These are phyloP conservation scores for Passer montanus DNA, from an alignment of 2,113 vertebrate species.

Conservation along the genomic window DNA sequence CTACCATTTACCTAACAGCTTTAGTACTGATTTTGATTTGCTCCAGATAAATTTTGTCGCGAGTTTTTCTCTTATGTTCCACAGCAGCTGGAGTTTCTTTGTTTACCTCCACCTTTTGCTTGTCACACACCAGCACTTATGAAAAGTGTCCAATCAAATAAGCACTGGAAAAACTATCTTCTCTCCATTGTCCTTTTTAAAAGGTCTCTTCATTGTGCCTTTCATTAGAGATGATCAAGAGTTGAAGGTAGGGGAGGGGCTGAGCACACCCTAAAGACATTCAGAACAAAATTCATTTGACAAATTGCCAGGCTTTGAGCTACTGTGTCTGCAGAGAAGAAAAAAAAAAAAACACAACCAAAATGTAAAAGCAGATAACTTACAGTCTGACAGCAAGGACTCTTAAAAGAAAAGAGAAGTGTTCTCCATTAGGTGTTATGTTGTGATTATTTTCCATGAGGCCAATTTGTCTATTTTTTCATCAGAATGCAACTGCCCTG, in stretches of 20 bases:
- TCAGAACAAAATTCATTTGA: neutral
- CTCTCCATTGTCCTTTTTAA: neutral
- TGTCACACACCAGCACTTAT: neutral
- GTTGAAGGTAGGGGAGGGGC: neutral
- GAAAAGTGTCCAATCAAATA: neutral
- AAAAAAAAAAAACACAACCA: too few species aligned
- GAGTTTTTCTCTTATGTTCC: neutral
- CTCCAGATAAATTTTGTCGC: neutral
- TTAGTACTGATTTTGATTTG: neutral
- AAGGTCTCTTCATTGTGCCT: neutral
- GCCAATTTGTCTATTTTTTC: neutral
- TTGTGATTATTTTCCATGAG: neutral
- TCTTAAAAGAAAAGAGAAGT: too few species aligned
- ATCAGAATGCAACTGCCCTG: neutral
- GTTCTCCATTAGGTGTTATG: neutral
- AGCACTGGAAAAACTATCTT: neutral
- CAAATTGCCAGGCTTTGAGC: neutral
- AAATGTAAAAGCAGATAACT: neutral
- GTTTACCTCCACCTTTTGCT: neutral
- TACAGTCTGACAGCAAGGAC: neutral
- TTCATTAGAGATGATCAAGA: neutral
- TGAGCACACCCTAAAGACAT: neutral
- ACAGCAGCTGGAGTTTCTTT: neutral
- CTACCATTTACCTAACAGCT: neutral
- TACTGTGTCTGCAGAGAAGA: neutral